Conservation (phyloP, 2,888 invertebrate genomes). For the Ophion slaviceki region DNA sequence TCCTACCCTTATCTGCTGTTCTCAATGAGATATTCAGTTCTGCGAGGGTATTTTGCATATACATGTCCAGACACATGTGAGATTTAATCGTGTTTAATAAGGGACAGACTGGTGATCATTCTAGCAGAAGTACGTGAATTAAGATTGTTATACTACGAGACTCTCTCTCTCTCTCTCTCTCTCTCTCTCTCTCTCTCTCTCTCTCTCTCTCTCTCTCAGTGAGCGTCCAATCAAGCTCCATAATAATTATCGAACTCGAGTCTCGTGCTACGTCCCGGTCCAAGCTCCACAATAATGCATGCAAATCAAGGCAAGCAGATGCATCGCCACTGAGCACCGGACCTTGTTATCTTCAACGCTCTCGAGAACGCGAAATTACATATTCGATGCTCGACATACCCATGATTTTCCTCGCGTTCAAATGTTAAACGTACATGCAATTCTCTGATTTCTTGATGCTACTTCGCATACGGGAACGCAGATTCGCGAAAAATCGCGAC, state of each 20-base stretch:
- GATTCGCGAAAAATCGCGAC: too few relatives aligned
- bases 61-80: slow-evolving; percentile 16
- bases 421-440: too few relatives aligned
- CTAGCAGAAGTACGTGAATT: slow-evolving; percentile 25
- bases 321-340: not conserved
- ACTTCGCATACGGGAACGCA: too few relatives aligned
- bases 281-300: slow-evolving; percentile 22
- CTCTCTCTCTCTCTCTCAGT: slow-evolving; percentile 31
- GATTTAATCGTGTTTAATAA: slow-evolving; percentile 58
- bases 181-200: too few relatives aligned
- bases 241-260: slow-evolving; percentile 62
- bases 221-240: slow-evolving; percentile 59
- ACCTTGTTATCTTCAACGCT: slow-evolving; percentile 46
- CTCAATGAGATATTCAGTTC: slow-evolving; percentile 40
- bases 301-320: slow-evolving; percentile 35
- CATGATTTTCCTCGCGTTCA: slow-evolving; percentile 16
- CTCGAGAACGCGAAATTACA: slow-evolving; percentile 13
- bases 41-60: not conserved
- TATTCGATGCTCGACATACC: slow-evolving; percentile 17
- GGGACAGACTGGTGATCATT: slow-evolving; percentile 49
- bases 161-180: too few relatives aligned
- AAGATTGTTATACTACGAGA: slow-evolving; percentile 18
- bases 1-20: slow-evolving; percentile 21
- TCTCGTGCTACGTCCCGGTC: slow-evolving; percentile 41
- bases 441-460: too few relatives aligned